Evolutionary conservation across 2,113 vertebrate genomes (phyloP), one percentile per base, ranked within the genome.

Genomic region (Rynchops niger): DNA sequence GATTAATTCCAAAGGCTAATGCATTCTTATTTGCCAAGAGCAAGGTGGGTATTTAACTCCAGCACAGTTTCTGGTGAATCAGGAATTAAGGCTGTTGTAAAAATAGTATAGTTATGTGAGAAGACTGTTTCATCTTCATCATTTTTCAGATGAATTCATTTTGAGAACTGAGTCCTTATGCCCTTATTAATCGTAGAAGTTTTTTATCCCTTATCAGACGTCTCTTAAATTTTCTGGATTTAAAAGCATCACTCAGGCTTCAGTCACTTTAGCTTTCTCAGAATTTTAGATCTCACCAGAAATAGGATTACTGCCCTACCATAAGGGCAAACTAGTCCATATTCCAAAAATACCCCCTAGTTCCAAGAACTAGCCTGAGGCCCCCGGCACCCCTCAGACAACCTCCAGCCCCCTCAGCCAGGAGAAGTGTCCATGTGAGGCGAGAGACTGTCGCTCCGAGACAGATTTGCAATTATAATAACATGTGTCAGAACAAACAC

Each of bases 331-430:
- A 65, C 2, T 4, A 52, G 7, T 73, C 22, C 42, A n/a, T 61
- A 69, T 29, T 45, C 11, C 3, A 23, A 67, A 78, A 43, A 74
- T 56, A 59, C 0, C 1, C 22, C 1, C 13, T 17, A 9, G 1
- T 32, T 79, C 12, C 52, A 80, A 76, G 55, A 56, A 20, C 18
- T 56, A 56, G 18, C 9, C 8, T 6, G 4, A 23, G 26, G 9
- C 7, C 49, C 38, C 29, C 22, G 8, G 23, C 9, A 19, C 29
- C 22, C 49, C 30, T 45, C 53, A 55, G 47, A 14, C 58, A 38
- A 9, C 21, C n/a, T 50, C 49, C 19, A 3, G 56, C 21, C 43
- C 50, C 50, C 20, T 29, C 22, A 36, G 36, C 42, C 23, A 7
- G 47, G n/a, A 53, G 34, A 40, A 22, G 9, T 27, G 16, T 12